These are phyloP conservation scores for Indicator indicator DNA, from an alignment of 2,113 vertebrate genomes.

Conservation along the genomic window DNA sequence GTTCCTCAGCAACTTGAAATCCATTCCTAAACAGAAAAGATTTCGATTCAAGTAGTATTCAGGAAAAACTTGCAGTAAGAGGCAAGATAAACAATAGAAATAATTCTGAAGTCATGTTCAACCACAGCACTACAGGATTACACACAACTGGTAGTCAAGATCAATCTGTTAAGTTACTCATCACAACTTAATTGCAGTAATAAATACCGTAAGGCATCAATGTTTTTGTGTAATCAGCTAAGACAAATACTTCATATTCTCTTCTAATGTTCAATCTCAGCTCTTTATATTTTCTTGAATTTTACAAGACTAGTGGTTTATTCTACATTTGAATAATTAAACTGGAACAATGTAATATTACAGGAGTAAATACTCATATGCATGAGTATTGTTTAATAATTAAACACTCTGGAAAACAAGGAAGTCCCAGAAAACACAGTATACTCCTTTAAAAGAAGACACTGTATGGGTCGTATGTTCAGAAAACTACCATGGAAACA, in stretches of 20 bases:
- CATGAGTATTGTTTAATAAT: background rate
- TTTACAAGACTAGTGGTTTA: background rate
- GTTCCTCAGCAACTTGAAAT: background rate
- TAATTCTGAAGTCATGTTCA: background rate
- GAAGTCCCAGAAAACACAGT: background rate
- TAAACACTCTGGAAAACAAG: background rate
- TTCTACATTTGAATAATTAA: background rate
- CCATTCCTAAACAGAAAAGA: background rate
- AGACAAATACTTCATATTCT: background rate
- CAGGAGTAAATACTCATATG: background rate
- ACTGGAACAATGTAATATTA: background rate
- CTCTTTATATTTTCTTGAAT: background rate
- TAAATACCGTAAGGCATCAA: background rate
- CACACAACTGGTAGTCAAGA: background rate
- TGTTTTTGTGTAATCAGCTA: background rate
- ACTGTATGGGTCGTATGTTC: background rate
- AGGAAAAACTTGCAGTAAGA: background rate
- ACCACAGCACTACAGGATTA: background rate
- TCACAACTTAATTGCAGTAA: background rate
- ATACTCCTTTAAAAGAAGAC: background rate
- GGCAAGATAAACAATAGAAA: background rate
- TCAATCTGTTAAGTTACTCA: background rate
- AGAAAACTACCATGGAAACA: background rate
- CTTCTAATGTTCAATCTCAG: background rate
- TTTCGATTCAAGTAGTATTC: background rate